phyloP scores from a whole-genome alignment of 2,888 invertebrate genomes.

The Metalampra italica region DNA sequence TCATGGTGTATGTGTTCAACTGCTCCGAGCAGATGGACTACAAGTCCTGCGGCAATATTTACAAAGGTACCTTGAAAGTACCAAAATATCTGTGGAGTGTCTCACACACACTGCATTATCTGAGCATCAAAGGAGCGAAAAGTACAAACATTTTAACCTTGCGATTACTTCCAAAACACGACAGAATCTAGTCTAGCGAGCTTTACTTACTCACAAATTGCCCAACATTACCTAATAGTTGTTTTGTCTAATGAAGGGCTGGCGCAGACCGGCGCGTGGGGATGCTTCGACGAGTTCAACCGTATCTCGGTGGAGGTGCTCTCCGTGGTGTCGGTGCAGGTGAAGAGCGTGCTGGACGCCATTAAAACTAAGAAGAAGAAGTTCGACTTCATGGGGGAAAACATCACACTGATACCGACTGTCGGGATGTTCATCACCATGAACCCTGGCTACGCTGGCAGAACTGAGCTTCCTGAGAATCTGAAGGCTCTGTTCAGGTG shows the following conservation, averaged over 20 bases:
- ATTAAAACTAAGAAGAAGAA: slow-evolving; percentile 88
- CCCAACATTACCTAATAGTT: too few species aligned
- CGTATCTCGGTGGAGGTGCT: slow-evolving; percentile 96
- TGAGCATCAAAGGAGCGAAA: too few species aligned
- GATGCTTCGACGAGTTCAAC: slow-evolving; percentile 98
- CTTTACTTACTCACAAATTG: too few species aligned
- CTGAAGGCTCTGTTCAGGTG: slow-evolving; percentile 81
- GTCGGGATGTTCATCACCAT: slow-evolving; percentile 97
- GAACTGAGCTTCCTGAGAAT: slow-evolving; percentile 93
- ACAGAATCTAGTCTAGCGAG: too few species aligned
- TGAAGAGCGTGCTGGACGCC: slow-evolving; percentile 90
- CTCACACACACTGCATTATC: too few species aligned
- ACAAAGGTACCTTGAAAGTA: slow-evolving; percentile 89
- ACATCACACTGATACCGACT: slow-evolving; percentile 84
- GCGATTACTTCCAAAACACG: too few species aligned
- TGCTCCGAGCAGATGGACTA: slow-evolving; percentile 99
- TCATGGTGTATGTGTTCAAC: slow-evolving; percentile 99
- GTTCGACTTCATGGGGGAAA: slow-evolving; percentile 92
- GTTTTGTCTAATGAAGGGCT: slow-evolving; percentile 72
- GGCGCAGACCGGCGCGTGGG: slow-evolving; percentile 97
- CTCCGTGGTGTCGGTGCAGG: slow-evolving; percentile 97
- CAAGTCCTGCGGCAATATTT: slow-evolving; percentile 95
- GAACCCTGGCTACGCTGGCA: slow-evolving; percentile 97
- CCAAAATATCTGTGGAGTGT: not conserved
- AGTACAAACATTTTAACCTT: too few species aligned